A percentile compares a stretch with the other conserved stretches of the same genome.
Evolutionary conservation across 2,113 vertebrate species (phyloP).

Genomic region (Protobothrops flavoviridis): DNA sequence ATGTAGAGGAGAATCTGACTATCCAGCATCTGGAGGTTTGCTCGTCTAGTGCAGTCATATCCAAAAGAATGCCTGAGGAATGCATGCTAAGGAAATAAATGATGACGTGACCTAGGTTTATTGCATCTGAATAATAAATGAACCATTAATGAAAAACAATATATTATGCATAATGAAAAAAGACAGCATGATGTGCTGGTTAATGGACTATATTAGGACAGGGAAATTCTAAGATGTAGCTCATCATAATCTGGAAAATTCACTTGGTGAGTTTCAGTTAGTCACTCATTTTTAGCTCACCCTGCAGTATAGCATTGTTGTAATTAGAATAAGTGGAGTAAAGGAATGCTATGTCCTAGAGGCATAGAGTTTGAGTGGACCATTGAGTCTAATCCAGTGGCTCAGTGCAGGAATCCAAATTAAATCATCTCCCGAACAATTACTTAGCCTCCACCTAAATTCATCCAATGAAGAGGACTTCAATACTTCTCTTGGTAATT

Average conservation of each 20-base stretch:
- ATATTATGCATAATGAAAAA: neutral
- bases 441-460: neutral
- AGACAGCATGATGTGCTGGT: neutral
- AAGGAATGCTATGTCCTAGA: neutral
- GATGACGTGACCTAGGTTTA: slow-evolving; percentile 1
- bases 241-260: neutral
- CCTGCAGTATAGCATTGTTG: neutral
- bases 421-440: neutral
- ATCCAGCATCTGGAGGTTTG: slow-evolving; percentile 85
- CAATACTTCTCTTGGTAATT: neutral
- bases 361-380: neutral
- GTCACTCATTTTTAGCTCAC: neutral
- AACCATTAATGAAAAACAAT: slow-evolving; percentile 1
- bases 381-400: neutral
- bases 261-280: neutral
- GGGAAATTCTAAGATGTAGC: neutral
- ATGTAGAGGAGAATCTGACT: slow-evolving; percentile 76
- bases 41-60: slow-evolving; percentile 83
- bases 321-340: neutral
- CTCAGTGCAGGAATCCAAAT: neutral
- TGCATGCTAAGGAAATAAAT: slow-evolving; percentile 63
- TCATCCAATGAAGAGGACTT: neutral
- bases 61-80: slow-evolving; percentile 87
- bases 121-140: slow-evolving; percentile 23
- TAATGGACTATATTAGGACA: neutral